Conservation (phyloP, 2,888 invertebrate genomes). For the Parapristionchus giblindavisi region DNA sequence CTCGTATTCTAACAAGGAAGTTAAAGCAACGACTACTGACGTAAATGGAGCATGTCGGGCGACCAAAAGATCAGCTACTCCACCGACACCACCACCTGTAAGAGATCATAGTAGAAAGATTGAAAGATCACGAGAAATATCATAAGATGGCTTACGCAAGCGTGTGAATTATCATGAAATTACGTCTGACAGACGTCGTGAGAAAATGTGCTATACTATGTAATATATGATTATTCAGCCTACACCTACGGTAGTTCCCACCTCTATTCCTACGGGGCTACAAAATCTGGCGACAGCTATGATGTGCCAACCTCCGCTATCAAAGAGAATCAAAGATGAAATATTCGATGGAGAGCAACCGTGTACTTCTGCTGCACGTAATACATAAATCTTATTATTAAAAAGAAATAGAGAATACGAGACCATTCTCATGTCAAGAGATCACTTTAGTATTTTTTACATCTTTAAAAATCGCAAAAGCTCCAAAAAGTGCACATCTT, state of each 20-base stretch:
- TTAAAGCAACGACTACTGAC: background rate
- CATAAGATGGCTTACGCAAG: background rate
- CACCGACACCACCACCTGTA: slow-evolving; percentile 14
- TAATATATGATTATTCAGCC: slow-evolving; percentile 1
- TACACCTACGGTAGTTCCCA: background rate
- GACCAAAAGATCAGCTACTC: too few relatives aligned
- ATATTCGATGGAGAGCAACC: slow-evolving; percentile 5
- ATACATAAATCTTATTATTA: too few relatives aligned
- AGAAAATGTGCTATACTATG: too few relatives aligned
- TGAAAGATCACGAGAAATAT: background rate
- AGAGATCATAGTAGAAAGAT: background rate
- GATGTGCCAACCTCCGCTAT: background rate
- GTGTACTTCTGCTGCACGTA: background rate
- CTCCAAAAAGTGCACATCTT: too few relatives aligned
- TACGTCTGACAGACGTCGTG: too few relatives aligned
- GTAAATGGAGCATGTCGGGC: too few relatives aligned
- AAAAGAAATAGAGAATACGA: too few relatives aligned
- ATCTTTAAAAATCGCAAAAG: too few relatives aligned
- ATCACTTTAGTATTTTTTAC: too few relatives aligned
- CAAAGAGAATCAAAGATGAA: slow-evolving; percentile 11
- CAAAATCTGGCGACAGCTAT: slow-evolving; percentile 9
- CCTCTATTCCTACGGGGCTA: background rate
- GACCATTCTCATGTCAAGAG: too few relatives aligned
- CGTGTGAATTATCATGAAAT: background rate
- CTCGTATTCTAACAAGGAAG: background rate